Percentiles rank a stretch among this genome's conserved stretches.
Conservation (phyloP, 2,888 invertebrate species). For the Acanthosepion lycidas region DNA sequence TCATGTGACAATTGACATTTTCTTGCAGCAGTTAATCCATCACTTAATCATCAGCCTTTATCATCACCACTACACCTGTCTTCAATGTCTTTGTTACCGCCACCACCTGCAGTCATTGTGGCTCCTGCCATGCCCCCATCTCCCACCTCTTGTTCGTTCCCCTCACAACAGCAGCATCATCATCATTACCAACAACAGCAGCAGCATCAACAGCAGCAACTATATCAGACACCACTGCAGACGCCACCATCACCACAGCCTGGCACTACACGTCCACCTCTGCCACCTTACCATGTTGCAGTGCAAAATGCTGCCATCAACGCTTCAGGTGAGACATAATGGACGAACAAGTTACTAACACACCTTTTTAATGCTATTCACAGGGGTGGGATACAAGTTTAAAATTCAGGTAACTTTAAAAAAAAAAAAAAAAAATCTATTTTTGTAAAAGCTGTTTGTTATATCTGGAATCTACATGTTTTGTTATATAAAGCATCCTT, state of each 20-base stretch:
- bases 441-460: not conserved
- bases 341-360: constrained; percentile 48
- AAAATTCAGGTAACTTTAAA: not conserved
- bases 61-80: not conserved
- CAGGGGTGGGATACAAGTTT: not conserved
- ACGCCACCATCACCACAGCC: constrained; percentile 40
- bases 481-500: not conserved
- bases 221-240: not conserved
- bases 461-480: not conserved
- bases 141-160: constrained; percentile 50
- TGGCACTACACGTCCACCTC: constrained; percentile 64
- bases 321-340: constrained; percentile 61
- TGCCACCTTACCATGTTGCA: constrained; percentile 72
- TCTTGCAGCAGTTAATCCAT: constrained; percentile 41
- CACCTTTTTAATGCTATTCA: not conserved
- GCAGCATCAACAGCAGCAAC: not conserved
- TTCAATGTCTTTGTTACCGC: constrained; percentile 52
- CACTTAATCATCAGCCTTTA: not conserved
- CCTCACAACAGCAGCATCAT: not conserved
- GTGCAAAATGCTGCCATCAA: constrained; percentile 62
- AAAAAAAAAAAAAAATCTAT: not conserved
- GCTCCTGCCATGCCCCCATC: constrained; percentile 52
- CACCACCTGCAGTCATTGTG: constrained; percentile 52
- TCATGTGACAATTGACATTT: constrained; percentile 37
- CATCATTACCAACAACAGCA: not conserved